Conservation (phyloP, 2,797 vertebrate genomes). For the Okamejei kenojei region DNA sequence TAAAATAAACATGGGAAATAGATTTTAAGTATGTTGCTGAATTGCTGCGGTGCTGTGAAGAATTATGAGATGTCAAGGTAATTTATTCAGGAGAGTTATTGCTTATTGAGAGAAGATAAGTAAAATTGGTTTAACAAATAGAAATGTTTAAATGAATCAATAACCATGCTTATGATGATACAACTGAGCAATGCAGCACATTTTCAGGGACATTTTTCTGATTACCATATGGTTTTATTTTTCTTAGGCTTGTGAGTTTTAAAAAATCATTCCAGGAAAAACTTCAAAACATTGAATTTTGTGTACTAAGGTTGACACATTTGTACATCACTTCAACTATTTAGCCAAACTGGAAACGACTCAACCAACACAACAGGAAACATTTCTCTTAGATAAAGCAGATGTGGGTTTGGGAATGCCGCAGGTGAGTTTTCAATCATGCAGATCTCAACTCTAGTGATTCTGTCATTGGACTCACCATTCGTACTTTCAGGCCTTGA, state of each 20-base stretch:
- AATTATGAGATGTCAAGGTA: background rate
- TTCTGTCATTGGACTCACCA: background rate
- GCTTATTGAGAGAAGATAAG: background rate
- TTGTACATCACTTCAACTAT: conserved; percentile 18
- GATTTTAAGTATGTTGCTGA: background rate
- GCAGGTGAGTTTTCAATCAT: conserved; percentile 69
- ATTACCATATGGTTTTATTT: conserved; percentile 4
- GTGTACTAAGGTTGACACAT: background rate
- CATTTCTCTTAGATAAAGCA: conserved; percentile 70
- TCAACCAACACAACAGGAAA: conserved; percentile 69
- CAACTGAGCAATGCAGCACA: background rate
- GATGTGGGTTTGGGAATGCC: conserved; percentile 92
- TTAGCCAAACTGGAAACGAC: conserved; percentile 66
- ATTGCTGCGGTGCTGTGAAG: background rate
- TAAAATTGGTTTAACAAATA: background rate
- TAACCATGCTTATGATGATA: background rate
- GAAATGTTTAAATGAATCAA: background rate
- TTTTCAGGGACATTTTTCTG: background rate
- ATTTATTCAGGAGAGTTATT: background rate
- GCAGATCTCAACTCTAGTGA: background rate
- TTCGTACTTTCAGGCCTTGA: background rate
- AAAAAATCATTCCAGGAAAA: background rate
- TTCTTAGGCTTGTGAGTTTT: background rate
- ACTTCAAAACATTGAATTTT: background rate
- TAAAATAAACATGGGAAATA: background rate